Conservation (phyloP, 2,113 vertebrate species). For the Malaclemys terrapin region DNA sequence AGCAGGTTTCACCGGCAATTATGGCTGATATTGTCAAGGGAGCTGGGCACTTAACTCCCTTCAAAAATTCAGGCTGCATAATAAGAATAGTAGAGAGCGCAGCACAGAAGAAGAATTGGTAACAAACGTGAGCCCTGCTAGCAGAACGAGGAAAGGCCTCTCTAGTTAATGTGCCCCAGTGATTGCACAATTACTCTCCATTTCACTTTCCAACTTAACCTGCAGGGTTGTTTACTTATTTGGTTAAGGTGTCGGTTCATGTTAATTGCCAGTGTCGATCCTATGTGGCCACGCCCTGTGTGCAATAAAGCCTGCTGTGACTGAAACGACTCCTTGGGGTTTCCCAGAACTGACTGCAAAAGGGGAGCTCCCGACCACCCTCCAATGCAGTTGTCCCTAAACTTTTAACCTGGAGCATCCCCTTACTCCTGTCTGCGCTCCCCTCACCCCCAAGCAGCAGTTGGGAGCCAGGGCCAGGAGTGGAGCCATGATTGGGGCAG, state of each 20-base stretch:
- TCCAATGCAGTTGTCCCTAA: neutral
- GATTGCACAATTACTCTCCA: neutral
- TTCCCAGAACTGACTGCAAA: neutral
- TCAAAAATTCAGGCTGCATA: neutral
- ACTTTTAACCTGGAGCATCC: too few relatives aligned
- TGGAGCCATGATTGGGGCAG: too few relatives aligned
- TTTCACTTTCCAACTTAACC: accelerated
- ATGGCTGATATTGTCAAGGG: accelerated
- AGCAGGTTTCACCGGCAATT: neutral
- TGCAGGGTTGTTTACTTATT: neutral
- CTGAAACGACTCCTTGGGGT: neutral
- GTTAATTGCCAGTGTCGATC: neutral
- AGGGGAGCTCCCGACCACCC: neutral
- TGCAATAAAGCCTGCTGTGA: neutral
- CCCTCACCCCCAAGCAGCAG: too few relatives aligned
- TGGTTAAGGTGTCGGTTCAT: neutral
- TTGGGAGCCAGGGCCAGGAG: too few relatives aligned
- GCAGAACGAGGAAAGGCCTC: neutral
- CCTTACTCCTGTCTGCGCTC: too few relatives aligned
- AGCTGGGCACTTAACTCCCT: too few relatives aligned
- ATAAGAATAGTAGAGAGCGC: accelerated
- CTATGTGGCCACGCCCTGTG: neutral
- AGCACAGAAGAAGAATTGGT: neutral
- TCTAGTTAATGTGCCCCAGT: accelerated
- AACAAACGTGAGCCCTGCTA: neutral